phyloP scores from a whole-genome alignment of 1,140 invertebrate genomes.

The Bombus breviceps region DNA sequence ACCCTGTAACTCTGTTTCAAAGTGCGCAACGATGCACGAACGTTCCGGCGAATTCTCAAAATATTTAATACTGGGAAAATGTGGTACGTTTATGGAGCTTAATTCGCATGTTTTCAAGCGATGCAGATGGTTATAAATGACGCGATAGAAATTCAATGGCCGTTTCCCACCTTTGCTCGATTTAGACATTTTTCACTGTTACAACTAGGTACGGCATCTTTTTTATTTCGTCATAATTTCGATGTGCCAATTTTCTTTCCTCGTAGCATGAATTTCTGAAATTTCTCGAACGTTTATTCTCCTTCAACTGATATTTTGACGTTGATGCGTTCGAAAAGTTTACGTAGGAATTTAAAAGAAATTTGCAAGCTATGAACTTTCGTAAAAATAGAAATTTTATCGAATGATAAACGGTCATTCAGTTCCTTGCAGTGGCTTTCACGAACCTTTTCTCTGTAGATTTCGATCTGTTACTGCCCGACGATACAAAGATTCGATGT shows the following conservation, averaged over 20 bases:
- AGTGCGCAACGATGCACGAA: too few relatives aligned
- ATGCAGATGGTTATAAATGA: not conserved
- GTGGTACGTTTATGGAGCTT: not conserved
- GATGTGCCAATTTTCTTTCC: not conserved
- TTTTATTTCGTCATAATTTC: not conserved
- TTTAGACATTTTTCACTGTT: not conserved
- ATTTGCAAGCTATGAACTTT: too few relatives aligned
- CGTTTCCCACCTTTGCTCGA: not conserved
- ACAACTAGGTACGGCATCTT: not conserved
- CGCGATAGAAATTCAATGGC: not conserved
- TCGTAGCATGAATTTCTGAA: too few relatives aligned
- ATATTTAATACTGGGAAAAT: not conserved
- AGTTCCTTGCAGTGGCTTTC: too few relatives aligned
- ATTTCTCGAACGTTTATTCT: not conserved
- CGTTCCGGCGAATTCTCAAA: not conserved
- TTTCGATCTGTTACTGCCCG: not conserved
- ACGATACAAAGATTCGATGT: not conserved
- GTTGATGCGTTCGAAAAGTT: not conserved
- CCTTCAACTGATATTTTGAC: accelerated
- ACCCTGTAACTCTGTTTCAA: too few relatives aligned
- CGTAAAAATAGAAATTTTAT: too few relatives aligned
- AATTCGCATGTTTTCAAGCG: not conserved
- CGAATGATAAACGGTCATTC: too few relatives aligned
- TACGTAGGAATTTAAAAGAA: not conserved
- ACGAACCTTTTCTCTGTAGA: not conserved